phyloP scores from a whole-genome alignment of 2,113 vertebrate genomes.

The Anthoscopus minutus region DNA sequence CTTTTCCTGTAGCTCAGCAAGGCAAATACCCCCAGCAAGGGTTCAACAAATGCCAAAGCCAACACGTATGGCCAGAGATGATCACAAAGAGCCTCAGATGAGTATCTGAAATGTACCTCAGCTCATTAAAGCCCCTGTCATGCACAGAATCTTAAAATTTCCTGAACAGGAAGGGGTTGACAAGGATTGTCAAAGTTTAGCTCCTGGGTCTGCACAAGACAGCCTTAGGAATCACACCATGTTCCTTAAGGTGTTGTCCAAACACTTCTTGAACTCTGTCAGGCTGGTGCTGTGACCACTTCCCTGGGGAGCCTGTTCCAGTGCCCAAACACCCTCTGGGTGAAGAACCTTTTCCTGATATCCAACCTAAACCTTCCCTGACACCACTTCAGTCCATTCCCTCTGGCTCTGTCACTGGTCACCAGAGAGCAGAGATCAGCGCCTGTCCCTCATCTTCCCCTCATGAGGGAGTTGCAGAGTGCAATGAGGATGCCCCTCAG shows the following conservation, averaged over 20 bases:
- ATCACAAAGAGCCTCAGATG: neutral
- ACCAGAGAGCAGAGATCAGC: too few species aligned
- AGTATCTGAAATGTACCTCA: neutral
- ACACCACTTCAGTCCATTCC: neutral
- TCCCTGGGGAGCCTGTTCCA: neutral
- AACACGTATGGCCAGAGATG: neutral
- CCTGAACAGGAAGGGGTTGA: neutral
- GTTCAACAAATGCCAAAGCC: neutral
- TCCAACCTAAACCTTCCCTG: neutral
- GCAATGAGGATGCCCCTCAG: fast-evolving
- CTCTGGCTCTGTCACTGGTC: fast-evolving
- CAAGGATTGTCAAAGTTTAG: neutral
- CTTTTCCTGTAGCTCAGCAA: neutral
- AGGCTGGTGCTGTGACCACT: neutral
- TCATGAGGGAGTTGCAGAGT: fast-evolving
- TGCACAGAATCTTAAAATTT: neutral
- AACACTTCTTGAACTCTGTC: neutral
- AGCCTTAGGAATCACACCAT: neutral
- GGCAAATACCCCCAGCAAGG: neutral
- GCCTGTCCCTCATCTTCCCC: neutral
- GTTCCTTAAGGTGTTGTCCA: neutral
- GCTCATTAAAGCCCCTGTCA: neutral
- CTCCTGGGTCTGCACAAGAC: neutral
- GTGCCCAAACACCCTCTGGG: fast-evolving
- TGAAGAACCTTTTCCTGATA: neutral